phyloP scores from a whole-genome alignment of 37 sponge, comb jelly and placozoan species.

The Spongilla lacustris region DNA sequence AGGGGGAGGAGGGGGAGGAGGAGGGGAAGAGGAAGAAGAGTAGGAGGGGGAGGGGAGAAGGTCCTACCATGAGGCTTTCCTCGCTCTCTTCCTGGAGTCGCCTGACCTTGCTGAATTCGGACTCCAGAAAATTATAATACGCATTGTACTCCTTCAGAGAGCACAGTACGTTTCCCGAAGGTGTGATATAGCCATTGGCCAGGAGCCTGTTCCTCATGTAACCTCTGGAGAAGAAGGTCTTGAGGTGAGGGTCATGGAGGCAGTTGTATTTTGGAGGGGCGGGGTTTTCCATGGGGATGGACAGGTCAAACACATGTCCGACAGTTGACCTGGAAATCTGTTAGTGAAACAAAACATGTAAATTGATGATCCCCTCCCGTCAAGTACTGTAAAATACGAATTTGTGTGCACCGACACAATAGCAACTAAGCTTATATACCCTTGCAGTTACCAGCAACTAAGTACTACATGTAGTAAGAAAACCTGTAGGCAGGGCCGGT shows the following conservation, averaged over 20 bases:
- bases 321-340: slow-evolving; percentile 53
- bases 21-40: not conserved
- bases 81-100: not conserved
- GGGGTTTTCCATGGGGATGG: slow-evolving; percentile 16
- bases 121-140: slow-evolving; percentile 31
- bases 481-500: too few relatives aligned
- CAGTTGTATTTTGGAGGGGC: slow-evolving; percentile 71
- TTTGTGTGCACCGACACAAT: too few relatives aligned
- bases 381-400: too few relatives aligned
- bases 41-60: not conserved
- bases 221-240: slow-evolving; percentile 46
- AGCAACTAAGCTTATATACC: too few relatives aligned
- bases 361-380: too few relatives aligned
- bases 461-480: too few relatives aligned
- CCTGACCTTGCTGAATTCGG: slow-evolving; percentile 3
- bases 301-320: slow-evolving; percentile 62
- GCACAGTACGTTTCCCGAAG: slow-evolving; percentile 5
- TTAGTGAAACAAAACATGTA: not conserved
- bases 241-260: slow-evolving; percentile 79
- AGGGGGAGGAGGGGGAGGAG: not conserved
- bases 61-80: not conserved
- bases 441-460: too few relatives aligned
- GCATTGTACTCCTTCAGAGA: slow-evolving; percentile 56
- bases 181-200: slow-evolving; percentile 14
- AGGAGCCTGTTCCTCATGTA: slow-evolving; percentile 45